phyloP scores from a whole-genome alignment of 1,140 invertebrate genomes.

The Aphaenogaster floridana region DNA sequence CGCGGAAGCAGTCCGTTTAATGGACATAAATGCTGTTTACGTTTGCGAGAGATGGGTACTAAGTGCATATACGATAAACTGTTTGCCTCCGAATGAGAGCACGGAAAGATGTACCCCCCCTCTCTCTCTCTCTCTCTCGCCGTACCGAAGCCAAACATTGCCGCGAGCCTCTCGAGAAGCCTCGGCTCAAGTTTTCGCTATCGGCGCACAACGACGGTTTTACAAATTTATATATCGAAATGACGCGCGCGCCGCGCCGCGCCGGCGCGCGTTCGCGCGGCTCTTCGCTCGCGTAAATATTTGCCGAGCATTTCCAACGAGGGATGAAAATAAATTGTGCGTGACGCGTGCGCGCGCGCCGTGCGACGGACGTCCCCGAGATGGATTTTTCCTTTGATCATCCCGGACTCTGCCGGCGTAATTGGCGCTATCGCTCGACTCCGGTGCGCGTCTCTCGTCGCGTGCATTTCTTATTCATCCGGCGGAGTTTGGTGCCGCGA shows the following conservation, averaged over 20 bases:
- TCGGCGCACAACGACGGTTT: constrained; percentile 18
- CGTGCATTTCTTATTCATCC: constrained; percentile 67
- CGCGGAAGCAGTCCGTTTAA: constrained; percentile 11
- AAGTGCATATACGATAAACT: constrained; percentile 27
- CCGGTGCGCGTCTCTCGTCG: not conserved
- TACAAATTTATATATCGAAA: constrained; percentile 57
- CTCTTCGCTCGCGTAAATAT: constrained; percentile 13
- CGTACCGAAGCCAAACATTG: not conserved
- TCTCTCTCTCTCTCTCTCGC: not conserved
- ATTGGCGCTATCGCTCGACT: constrained; percentile 33
- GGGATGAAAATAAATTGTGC: constrained; percentile 57
- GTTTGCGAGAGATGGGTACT: not conserved
- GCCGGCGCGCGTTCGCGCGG: not conserved
- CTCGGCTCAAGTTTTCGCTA: constrained; percentile 2
- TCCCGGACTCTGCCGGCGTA: constrained; percentile 11
- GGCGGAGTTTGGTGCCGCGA: constrained; percentile 34
- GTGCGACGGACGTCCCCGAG: not conserved
- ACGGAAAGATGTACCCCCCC: not conserved
- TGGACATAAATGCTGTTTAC: constrained; percentile 12
- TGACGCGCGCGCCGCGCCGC: constrained; percentile 30
- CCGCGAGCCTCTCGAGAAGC: no score
- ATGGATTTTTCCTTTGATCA: constrained; percentile 53
- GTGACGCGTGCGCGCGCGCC: constrained; percentile 2
- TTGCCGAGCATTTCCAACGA: constrained; percentile 7
- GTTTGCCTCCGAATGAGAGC: constrained; percentile 26